Percentiles rank a stretch among this genome's conserved stretches.
These are phyloP conservation scores for Drosophila ambigua DNA, from an alignment of 1,140 invertebrate species.

Conservation along the genomic window DNA sequence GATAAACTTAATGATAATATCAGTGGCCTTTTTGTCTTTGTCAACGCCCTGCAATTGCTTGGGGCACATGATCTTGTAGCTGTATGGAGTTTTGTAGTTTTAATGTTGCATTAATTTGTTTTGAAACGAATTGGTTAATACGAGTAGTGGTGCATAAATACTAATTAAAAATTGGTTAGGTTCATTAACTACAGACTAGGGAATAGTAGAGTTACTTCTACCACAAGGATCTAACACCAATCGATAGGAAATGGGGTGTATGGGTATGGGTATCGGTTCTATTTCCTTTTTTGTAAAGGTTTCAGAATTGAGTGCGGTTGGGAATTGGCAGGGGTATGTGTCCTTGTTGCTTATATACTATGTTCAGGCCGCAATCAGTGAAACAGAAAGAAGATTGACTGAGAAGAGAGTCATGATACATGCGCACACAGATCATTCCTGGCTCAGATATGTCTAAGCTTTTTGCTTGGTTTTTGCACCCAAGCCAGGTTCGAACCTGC, in stretches of 20 bases:
- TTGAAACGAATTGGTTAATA: slow-evolving; percentile 50
- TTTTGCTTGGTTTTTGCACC: slow-evolving; percentile 57
- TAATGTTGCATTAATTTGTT: slow-evolving; percentile 43
- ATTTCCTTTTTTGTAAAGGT: slow-evolving; percentile 56
- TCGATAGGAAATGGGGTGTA: neutral
- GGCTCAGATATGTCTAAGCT: slow-evolving; percentile 37
- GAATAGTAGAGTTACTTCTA: slow-evolving; percentile 57
- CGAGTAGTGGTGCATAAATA: slow-evolving; percentile 32
- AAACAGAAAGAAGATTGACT: slow-evolving; percentile 33
- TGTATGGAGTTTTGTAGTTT: slow-evolving; percentile 84
- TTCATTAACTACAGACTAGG: slow-evolving; percentile 46
- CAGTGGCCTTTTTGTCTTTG: slow-evolving; percentile 92
- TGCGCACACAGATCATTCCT: slow-evolving; percentile 45
- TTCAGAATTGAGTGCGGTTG: slow-evolving; percentile 19
- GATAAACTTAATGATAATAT: slow-evolving; percentile 93
- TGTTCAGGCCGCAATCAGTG: slow-evolving; percentile 21
- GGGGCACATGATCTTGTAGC: slow-evolving; percentile 97
- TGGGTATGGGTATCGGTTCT: neutral
- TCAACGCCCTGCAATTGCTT: slow-evolving; percentile 89
- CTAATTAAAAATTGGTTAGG: slow-evolving; percentile 39
- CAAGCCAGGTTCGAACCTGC: slow-evolving; percentile 1
- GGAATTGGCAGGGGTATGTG: slow-evolving; percentile 16
- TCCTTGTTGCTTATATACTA: slow-evolving; percentile 41
- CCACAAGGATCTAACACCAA: slow-evolving; percentile 60
- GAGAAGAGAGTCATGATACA: slow-evolving; percentile 49